phyloP scores from a whole-genome alignment of 2,113 vertebrate species.

The Chionodraco myersi region DNA sequence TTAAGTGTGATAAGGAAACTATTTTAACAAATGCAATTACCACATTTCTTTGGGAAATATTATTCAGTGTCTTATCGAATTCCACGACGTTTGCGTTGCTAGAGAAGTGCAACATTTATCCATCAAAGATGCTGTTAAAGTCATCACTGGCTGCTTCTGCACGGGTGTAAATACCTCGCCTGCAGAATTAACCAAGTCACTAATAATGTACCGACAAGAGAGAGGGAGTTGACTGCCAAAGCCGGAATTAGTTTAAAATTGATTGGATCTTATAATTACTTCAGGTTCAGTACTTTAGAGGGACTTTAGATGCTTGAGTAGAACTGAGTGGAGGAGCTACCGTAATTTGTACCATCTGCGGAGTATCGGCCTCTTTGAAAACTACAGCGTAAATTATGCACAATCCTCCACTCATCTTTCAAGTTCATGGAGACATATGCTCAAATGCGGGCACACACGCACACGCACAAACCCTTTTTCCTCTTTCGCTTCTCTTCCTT shows the following conservation, averaged over 20 bases:
- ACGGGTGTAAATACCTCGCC: background rate
- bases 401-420: slow-evolving; percentile 64
- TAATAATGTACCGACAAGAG: slow-evolving; percentile 38
- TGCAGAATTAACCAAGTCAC: slow-evolving; percentile 31
- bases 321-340: slow-evolving; percentile 44
- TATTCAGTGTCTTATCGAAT: background rate
- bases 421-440: slow-evolving; percentile 57
- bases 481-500: slow-evolving; percentile 69
- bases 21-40: background rate
- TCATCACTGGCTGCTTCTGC: background rate
- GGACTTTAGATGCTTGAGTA: slow-evolving; percentile 50
- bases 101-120: background rate
- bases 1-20: background rate
- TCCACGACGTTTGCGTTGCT: background rate
- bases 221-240: slow-evolving; percentile 40
- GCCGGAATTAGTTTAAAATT: slow-evolving; percentile 57
- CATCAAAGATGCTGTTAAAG: background rate
- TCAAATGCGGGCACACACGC: slow-evolving; percentile 28
- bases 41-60: background rate
- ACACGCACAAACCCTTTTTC: slow-evolving; percentile 11
- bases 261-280: slow-evolving; percentile 62
- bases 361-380: slow-evolving; percentile 57
- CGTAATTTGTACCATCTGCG: slow-evolving; percentile 58
- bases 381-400: slow-evolving; percentile 62
- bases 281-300: slow-evolving; percentile 56